phyloP scores from a whole-genome alignment of 2,797 vertebrate genomes.

The Urosaurus nigricauda region DNA sequence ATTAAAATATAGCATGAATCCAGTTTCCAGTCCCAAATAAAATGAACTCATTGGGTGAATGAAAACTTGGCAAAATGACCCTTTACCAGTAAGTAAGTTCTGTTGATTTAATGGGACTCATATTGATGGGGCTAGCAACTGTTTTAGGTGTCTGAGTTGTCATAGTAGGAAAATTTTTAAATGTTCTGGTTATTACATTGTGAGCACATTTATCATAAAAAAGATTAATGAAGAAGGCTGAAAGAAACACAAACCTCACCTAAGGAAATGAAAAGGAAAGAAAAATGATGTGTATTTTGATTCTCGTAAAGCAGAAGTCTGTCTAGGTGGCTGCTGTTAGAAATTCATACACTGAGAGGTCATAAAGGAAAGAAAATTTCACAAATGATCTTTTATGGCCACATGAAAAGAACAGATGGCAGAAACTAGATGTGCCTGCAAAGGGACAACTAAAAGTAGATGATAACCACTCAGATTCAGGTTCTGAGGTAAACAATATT shows the following conservation, averaged over 20 bases:
- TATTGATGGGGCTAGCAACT: no score
- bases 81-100: no score
- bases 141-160: background rate
- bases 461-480: slow-evolving; percentile 49
- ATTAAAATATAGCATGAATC: no score
- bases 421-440: slow-evolving; percentile 23
- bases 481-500: slow-evolving; percentile 65
- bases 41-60: no score
- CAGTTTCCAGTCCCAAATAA: no score
- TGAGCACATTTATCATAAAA: background rate
- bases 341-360: slow-evolving; percentile 16
- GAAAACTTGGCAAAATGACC: no score
- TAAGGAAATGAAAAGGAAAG: background rate
- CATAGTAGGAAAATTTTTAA: background rate
- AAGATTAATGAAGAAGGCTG: slow-evolving; percentile 7
- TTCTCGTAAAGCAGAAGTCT: background rate
- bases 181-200: background rate
- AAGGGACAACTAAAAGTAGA: slow-evolving; percentile 50
- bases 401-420: slow-evolving; percentile 63
- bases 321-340: slow-evolving; percentile 36
- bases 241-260: slow-evolving; percentile 7
- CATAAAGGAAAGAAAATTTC: slow-evolving; percentile 48
- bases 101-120: no score
- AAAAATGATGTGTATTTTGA: background rate
- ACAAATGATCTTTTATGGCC: slow-evolving; percentile 23